Evolutionary conservation across 2,888 invertebrate genomes (phyloP).

Genomic region (Harpagoxenus sublaevis): DNA sequence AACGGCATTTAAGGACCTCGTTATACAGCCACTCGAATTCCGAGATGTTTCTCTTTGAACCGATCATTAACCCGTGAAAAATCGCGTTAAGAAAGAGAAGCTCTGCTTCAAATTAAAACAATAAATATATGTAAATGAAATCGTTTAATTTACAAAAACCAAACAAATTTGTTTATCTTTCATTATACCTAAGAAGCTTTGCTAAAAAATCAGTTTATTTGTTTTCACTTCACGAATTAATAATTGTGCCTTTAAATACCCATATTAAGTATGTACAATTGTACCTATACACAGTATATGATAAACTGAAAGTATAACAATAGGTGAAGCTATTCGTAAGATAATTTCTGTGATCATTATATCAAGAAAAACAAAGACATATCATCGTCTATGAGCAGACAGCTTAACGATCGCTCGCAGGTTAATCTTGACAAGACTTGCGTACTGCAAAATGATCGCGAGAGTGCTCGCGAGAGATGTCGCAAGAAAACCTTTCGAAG

Average conservation of each 20-base stretch:
- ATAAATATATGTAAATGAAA: neutral
- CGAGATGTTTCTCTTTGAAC: neutral
- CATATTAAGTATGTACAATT: neutral
- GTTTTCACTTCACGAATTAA: neutral
- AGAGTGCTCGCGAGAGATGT: neutral
- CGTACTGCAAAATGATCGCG: neutral
- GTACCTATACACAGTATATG: neutral
- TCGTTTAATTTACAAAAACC: neutral
- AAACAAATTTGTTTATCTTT: neutral
- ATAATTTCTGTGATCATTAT: neutral
- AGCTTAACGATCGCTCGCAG: neutral
- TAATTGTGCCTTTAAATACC: neutral
- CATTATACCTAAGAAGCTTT: neutral
- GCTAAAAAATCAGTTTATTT: neutral
- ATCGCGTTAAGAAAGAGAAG: neutral
- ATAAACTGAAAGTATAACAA: neutral
- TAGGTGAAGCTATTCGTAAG: neutral
- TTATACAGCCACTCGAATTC: neutral
- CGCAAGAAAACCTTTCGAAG: slow-evolving; percentile 6
- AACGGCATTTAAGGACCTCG: slow-evolving; percentile 9
- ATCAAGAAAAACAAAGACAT: neutral
- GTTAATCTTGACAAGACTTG: neutral
- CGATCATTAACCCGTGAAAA: slow-evolving; percentile 32
- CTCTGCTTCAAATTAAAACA: neutral
- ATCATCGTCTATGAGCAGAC: neutral